Conservation (phyloP, 2,888 invertebrate genomes). For the Ellobium chinense region DNA sequence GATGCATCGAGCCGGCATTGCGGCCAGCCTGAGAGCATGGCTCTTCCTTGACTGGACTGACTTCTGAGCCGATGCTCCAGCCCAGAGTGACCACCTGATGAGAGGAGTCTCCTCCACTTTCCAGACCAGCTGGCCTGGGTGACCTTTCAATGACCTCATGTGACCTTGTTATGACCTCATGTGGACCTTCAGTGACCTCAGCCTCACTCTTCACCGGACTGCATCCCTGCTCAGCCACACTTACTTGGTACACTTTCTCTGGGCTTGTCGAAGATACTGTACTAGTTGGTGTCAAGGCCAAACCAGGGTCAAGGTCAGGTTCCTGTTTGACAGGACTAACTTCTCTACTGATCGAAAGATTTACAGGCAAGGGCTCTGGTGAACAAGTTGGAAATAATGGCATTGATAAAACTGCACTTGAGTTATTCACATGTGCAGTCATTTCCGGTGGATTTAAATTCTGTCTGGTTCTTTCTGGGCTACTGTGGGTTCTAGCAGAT, state of each 20-base stretch:
- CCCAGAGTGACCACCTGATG: background rate
- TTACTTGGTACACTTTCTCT: too few species aligned
- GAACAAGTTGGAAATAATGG: background rate
- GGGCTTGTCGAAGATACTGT: too few species aligned
- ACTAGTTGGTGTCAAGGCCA: background rate
- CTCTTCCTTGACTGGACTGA: background rate
- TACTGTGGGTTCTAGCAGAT: too few species aligned
- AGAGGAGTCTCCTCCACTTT: background rate
- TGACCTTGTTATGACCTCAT: too few species aligned
- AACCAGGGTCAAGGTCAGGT: conserved; percentile 3
- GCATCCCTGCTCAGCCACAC: too few species aligned
- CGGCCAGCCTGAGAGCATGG: background rate
- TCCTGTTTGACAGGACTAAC: background rate
- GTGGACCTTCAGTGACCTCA: background rate
- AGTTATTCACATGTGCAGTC: too few species aligned
- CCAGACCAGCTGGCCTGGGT: background rate
- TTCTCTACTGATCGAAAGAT: background rate
- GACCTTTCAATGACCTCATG: too few species aligned
- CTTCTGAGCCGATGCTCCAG: background rate
- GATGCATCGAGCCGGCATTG: background rate
- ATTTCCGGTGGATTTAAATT: too few species aligned
- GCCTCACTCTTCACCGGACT: too few species aligned
- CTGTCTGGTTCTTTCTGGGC: too few species aligned
- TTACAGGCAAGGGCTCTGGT: background rate
- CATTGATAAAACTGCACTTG: too few species aligned